Evolutionary conservation across 1,140 invertebrate species (phyloP), one percentile per base, ranked within the genome.

Genomic region (Ceratina calcarata): DNA sequence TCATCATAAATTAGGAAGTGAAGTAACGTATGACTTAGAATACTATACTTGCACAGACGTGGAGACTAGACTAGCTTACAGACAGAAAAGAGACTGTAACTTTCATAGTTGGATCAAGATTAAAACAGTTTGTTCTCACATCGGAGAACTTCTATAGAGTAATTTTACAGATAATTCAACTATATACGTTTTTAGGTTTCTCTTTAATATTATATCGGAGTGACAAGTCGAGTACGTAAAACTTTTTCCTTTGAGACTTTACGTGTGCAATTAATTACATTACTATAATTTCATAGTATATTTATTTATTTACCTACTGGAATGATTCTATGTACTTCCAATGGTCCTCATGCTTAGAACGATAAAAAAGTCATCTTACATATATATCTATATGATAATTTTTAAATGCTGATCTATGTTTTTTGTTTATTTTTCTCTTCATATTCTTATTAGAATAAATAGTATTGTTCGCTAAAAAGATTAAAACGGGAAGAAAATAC

Each of bases 291-390:
- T 74, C n/a, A 80, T 67, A 10, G 37, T 68, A 70, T n/a, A 24
- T 24, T 24, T 64, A 66, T 37, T 71, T 22, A 80, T 64, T 69
- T 79, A 75, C n/a, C 18, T 80, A 62, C 70, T 72, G 62, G 81
- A 86, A 83, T 83, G 77, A 51, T 80, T 73, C 66, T 80, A 73
- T 6, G 73, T 78, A 74, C 61, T 62, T 55, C 69, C 58, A 32
- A 67, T 88, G 86, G 81, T 83, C 84, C 83, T 83, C 81, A 62
- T 81, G 62, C 83, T 87, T 72, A 81, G 60, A 89, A 83, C 74
- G 68, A 61, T 79, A 80, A 64, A 70, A 74, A 65, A 80, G 4
- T 37, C 20, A 20, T 58, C n/a, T 61, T 61, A 24, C 15, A 12
- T 24, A 16, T 24, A 16, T 66, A 77, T 78, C 58, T 68, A 62